Evolutionary conservation across 2,113 vertebrate genomes (phyloP), one percentile per base, ranked within the genome.

Genomic region (Corythoichthys haematopterus): DNA sequence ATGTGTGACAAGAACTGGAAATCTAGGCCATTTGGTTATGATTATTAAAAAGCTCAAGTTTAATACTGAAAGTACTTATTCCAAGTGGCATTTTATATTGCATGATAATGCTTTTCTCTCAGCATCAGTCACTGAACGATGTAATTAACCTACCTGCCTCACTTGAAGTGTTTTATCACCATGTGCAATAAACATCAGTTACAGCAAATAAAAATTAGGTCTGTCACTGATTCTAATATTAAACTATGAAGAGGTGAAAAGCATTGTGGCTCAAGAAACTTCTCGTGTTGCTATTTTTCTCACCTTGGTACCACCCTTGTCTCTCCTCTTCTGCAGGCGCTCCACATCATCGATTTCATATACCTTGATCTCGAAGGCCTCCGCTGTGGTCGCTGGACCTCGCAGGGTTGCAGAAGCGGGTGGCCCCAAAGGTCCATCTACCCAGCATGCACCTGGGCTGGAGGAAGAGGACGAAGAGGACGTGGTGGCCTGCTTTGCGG

Each of bases 261-360:
- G 28, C 1, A 36, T 50, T 50, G 47, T 50, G 14, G 14, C 12
- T 46, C 45, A 46, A 46, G 45, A 53, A n/a, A 28, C 11, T 57
- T 38, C 52, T 20, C 3, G 9, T 6, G n/a, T 9, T 33, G 52
- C 11, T 33, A 55, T 20, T 38, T 11, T 33, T 76, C 92, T 90
- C 83, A 98, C 97, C 93, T 96, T 97, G 90, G 72, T 88, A 53
- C 88, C 87, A 11, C 82, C 89, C 12, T 91, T 92, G 62, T 88
- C 88, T 66, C 92, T 91, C 61, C 94, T 93, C 77, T 93, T 90
- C 85, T 98, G 95, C 48, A 98, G 93, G 56, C 96, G 92, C 67
- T 99, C 95, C 6, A 99, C 95, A 0, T 99, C 96, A 15, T 99
- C 97, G 2, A 99, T 99, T 78, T 99, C 96, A n/a, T 98, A 99